A percentile compares a stretch with the other conserved stretches of the same genome.
Evolutionary conservation across 2,797 vertebrate genomes (phyloP).

Genomic region (Artibeus lituratus): DNA sequence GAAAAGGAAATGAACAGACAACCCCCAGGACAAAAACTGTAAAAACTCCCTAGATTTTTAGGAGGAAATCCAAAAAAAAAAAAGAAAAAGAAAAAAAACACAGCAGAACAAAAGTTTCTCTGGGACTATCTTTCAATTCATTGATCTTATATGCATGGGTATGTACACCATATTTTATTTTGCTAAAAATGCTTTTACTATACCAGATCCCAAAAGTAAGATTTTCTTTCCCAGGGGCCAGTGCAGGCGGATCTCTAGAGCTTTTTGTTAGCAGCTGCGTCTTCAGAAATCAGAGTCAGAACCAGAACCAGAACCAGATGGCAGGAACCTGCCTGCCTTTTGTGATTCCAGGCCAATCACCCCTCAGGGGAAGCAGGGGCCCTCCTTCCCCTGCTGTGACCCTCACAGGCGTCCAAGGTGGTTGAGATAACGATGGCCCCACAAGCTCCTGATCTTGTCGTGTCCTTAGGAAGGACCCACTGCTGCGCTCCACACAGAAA

Average conservation of each 20-base stretch:
- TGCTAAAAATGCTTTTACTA: background rate
- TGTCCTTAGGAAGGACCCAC: background rate
- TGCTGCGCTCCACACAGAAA: background rate
- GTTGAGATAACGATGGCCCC: background rate
- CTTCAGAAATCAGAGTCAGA: background rate
- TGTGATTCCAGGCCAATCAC: background rate
- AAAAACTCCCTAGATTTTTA: background rate
- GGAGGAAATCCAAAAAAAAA: background rate
- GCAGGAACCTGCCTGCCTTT: background rate
- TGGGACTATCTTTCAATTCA: background rate
- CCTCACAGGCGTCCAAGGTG: background rate
- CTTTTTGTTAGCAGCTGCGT: background rate
- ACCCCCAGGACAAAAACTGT: background rate
- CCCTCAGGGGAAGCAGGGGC: background rate
- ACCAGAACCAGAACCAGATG: background rate
- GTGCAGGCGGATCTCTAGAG: background rate
- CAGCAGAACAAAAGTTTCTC: background rate
- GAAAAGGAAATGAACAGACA: background rate
- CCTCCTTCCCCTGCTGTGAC: background rate
- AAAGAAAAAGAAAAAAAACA: background rate
- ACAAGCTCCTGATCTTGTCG: background rate
- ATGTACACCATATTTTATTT: background rate
- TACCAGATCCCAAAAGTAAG: background rate
- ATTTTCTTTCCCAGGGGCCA: background rate
- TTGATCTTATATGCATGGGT: background rate